Conservation (phyloP, 2,797 vertebrate species). For the Ptychadena robeensis region DNA sequence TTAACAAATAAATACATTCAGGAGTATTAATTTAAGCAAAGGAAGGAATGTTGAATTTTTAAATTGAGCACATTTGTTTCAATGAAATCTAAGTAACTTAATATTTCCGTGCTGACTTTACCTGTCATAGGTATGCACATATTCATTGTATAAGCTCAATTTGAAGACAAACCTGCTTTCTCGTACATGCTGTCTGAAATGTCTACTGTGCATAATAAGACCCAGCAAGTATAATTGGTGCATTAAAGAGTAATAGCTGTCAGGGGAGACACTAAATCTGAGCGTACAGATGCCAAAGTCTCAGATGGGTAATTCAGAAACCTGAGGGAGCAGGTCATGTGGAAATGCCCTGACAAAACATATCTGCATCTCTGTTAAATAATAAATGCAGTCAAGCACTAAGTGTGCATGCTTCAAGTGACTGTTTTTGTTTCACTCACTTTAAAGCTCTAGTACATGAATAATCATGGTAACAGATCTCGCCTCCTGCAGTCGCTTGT, state of each 20-base stretch:
- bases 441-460: slow-evolving; percentile 10
- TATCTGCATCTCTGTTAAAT: slow-evolving; percentile 67
- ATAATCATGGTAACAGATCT: neutral
- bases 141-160: neutral
- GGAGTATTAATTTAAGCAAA: no score
- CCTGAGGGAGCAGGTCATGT: slow-evolving; percentile 42
- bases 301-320: slow-evolving; percentile 63
- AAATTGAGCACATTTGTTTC: neutral
- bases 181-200: slow-evolving; percentile 26
- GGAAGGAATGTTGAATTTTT: no score
- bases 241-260: slow-evolving; percentile 69
- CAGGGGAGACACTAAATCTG: slow-evolving; percentile 68
- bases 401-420: neutral
- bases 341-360: slow-evolving; percentile 66
- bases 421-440: neutral
- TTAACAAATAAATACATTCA: no score
- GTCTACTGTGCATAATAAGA: slow-evolving; percentile 66
- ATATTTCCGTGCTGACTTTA: neutral
- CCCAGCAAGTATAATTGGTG: slow-evolving; percentile 69
- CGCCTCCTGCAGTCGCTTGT: neutral
- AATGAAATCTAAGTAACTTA: neutral
- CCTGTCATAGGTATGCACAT: neutral
- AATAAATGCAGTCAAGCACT: slow-evolving; percentile 63
- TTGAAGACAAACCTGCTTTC: neutral
- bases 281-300: slow-evolving; percentile 67